Conservation (phyloP, 2,797 vertebrate genomes). For the Eurystomus glaucurus region DNA sequence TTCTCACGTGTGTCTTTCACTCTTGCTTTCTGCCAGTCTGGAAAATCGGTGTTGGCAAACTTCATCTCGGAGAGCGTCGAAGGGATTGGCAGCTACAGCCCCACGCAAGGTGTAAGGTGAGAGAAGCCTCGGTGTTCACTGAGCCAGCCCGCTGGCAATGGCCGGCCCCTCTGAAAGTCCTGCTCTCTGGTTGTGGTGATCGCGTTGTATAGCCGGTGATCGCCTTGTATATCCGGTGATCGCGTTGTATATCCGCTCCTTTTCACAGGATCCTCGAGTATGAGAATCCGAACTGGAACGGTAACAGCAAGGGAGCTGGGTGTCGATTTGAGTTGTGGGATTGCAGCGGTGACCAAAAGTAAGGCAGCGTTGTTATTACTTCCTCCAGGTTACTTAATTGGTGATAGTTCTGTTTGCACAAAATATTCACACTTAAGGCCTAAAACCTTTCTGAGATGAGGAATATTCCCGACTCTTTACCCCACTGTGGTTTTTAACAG, state of each 20-base stretch:
- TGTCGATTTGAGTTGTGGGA: constrained; percentile 97
- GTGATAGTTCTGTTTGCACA: background rate
- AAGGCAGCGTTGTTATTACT: constrained; percentile 20
- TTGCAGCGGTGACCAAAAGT: constrained; percentile 95
- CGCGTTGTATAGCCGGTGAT: background rate
- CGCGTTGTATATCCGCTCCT: background rate
- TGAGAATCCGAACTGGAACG: constrained; percentile 86
- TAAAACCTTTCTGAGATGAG: background rate
- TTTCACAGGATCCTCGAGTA: constrained; percentile 93
- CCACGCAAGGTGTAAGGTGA: constrained; percentile 95
- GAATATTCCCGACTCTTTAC: background rate
- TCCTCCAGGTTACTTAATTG: background rate
- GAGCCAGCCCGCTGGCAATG: too few species aligned
- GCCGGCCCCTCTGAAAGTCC: too few species aligned
- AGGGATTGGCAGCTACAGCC: constrained; percentile 88
- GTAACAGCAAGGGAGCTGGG: constrained; percentile 80
- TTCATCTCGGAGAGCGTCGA: constrained; percentile 92
- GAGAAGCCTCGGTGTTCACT: rapidly evolving
- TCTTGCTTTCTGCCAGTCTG: constrained; percentile 84
- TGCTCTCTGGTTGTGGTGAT: rapidly evolving
- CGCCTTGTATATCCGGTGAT: background rate
- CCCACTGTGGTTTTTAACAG: background rate
- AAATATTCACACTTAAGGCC: background rate
- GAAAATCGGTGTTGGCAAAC: constrained; percentile 94
- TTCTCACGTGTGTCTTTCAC: rapidly evolving